phyloP scores from a whole-genome alignment of 2,113 vertebrate genomes.

The Smithornis capensis region DNA sequence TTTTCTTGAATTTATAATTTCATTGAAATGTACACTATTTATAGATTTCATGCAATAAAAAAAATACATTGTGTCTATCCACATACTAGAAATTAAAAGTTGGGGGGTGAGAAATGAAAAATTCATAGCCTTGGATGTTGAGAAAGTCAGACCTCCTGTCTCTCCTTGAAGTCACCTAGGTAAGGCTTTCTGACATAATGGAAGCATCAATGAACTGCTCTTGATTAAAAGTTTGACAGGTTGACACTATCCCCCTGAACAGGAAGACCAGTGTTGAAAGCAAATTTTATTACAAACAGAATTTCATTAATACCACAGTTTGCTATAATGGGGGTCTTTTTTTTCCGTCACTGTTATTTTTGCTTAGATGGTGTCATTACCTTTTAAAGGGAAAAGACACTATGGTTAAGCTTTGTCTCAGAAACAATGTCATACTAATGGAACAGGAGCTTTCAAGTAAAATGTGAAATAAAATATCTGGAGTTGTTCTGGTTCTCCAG shows the following conservation, averaged over 20 bases:
- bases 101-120: constrained; percentile 25
- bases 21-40: not conserved
- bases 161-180: constrained; percentile 61
- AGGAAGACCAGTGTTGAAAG: constrained; percentile 60
- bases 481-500: constrained; percentile 7
- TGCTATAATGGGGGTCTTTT: constrained; percentile 36
- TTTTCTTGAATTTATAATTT: not conserved
- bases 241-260: constrained; percentile 56
- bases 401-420: constrained; percentile 38
- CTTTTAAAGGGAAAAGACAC: constrained; percentile 34
- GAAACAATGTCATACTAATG: constrained; percentile 35
- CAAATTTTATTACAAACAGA: constrained; percentile 72
- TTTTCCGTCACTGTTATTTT: not conserved
- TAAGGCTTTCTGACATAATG: constrained; percentile 55
- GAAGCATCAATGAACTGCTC: constrained; percentile 62
- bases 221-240: constrained; percentile 69
- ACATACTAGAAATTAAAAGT: not conserved
- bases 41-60: not conserved
- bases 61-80: not conserved
- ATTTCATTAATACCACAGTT: constrained; percentile 70
- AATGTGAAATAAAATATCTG: constrained; percentile 38
- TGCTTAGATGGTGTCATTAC: constrained; percentile 48
- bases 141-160: constrained; percentile 45
- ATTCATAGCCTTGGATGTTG: constrained; percentile 36
- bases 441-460: constrained; percentile 44